A percentile compares a stretch with the other conserved stretches of the same genome.
Evolutionary conservation across 2,797 vertebrate species (phyloP).

Genomic region (Myotis pilosus): DNA sequence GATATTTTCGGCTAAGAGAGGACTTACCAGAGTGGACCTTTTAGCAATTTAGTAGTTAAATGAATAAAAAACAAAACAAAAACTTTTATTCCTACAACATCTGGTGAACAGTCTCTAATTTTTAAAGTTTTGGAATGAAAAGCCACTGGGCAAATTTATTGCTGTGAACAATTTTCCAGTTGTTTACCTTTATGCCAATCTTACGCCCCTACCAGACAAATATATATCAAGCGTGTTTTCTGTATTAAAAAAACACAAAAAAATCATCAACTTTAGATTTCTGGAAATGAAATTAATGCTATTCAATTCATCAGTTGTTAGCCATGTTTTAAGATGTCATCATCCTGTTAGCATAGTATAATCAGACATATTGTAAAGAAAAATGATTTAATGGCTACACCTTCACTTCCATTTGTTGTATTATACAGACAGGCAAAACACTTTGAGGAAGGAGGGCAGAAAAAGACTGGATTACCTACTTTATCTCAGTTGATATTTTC

Average conservation of each 20-base stretch:
- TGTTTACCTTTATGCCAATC: conserved; percentile 88
- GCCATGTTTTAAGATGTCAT: background rate
- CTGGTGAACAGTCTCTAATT: conserved; percentile 87
- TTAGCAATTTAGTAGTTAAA: conserved; percentile 87
- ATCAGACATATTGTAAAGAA: background rate
- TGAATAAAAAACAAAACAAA: conserved; percentile 75
- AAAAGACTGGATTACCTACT: background rate
- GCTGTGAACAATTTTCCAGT: conserved; percentile 83
- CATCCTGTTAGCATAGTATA: background rate
- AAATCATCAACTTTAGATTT: conserved; percentile 19
- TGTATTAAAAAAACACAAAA: conserved; percentile 64
- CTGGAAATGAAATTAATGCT: background rate
- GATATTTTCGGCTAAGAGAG: conserved; percentile 83
- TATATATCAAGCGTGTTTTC: conserved; percentile 82
- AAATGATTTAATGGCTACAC: background rate
- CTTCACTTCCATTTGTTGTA: background rate
- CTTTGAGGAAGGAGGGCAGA: background rate
- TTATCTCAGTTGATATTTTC: background rate
- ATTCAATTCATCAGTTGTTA: conserved; percentile 10
- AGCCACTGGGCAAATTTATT: conserved; percentile 78
- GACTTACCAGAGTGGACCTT: conserved; percentile 81
- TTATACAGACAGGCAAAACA: background rate
- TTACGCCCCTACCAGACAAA: conserved; percentile 75
- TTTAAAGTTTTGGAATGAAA: conserved; percentile 84
- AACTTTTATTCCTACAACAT: conserved; percentile 80